Evolutionary conservation across 2,888 invertebrate genomes (phyloP).

Genomic region (Omphaloscelis lunosa): DNA sequence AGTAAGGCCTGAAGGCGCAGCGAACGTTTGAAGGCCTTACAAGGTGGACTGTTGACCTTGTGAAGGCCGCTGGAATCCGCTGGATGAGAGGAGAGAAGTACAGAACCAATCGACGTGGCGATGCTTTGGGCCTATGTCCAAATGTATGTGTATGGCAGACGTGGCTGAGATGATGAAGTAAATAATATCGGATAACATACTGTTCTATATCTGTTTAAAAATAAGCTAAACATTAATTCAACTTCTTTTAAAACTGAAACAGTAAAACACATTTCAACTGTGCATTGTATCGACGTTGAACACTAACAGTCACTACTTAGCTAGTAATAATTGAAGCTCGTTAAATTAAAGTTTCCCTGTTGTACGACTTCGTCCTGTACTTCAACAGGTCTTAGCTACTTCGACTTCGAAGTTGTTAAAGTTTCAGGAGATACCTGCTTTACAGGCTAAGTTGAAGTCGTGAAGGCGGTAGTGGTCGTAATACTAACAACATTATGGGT

Average conservation of each 20-base stretch:
- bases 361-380: not conserved
- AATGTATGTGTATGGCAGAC: too few relatives aligned
- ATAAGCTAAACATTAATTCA: not conserved
- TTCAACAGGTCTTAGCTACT: slow-evolving; percentile 10
- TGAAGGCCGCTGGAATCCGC: not conserved
- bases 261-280: not conserved
- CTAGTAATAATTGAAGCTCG: slow-evolving; percentile 23
- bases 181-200: not conserved
- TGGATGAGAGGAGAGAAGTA: not conserved
- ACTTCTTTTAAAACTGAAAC: not conserved
- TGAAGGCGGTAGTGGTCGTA: not conserved
- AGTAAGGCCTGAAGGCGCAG: not conserved
- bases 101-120: not conserved
- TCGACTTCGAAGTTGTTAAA: slow-evolving; percentile 3
- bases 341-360: slow-evolving; percentile 31
- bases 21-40: not conserved
- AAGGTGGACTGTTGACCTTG: not conserved
- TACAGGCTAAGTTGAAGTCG: too few relatives aligned
- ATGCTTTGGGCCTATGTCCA: too few relatives aligned
- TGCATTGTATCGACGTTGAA: not conserved
- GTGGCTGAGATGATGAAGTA: not conserved
- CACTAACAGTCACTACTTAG: not conserved
- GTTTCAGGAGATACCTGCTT: slow-evolving; percentile 3
- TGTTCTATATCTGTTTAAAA: not conserved
- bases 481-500: not conserved